Evolutionary conservation across 2,888 invertebrate species (phyloP).

Genomic region (Aphodius granarius): DNA sequence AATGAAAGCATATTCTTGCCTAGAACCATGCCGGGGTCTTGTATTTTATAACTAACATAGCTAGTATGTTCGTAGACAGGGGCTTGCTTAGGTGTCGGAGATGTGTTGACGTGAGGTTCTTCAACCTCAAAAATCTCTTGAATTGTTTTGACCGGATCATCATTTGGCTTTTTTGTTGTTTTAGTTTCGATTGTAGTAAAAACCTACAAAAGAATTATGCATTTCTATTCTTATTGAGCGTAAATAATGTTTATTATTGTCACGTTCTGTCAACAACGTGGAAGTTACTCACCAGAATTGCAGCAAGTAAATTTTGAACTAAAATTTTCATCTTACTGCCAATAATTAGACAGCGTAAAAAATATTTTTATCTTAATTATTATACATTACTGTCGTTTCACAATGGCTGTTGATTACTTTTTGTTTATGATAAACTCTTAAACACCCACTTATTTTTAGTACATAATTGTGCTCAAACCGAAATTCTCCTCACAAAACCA

Average conservation of each 20-base stretch:
- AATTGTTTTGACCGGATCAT: background rate
- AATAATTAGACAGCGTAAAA: background rate
- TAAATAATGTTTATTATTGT: background rate
- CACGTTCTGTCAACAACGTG: too few relatives aligned
- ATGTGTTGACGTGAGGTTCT: background rate
- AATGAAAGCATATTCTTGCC: background rate
- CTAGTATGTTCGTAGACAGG: background rate
- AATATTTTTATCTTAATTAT: background rate
- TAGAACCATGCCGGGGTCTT: background rate
- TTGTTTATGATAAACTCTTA: background rate
- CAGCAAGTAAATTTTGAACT: background rate
- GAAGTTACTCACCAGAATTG: background rate
- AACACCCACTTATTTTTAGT: background rate
- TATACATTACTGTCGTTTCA: background rate
- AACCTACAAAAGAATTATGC: background rate
- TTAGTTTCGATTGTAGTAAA: background rate
- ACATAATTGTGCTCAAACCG: background rate
- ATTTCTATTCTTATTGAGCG: background rate
- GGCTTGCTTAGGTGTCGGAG: background rate
- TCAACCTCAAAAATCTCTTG: background rate
- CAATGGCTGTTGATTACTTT: background rate
- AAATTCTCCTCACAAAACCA: too few relatives aligned
- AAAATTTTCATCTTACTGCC: background rate
- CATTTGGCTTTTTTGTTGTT: background rate
- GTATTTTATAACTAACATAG: background rate